Conservation (phyloP, 2,113 vertebrate genomes). For the Myotis davidii region DNA sequence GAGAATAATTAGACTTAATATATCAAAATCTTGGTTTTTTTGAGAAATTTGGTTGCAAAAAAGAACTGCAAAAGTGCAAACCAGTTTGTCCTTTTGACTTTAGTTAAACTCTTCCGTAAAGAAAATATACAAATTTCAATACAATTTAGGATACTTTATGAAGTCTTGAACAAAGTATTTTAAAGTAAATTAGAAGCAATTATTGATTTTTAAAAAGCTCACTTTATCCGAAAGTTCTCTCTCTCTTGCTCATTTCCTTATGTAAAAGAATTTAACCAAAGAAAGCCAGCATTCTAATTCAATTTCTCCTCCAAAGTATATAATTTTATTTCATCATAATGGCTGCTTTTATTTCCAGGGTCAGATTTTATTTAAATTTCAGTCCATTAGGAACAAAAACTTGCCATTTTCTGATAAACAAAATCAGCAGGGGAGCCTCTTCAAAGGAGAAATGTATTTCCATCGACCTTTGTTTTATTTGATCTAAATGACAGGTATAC, state of each 20-base stretch:
- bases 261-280: slow-evolving; percentile 91
- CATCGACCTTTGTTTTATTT: slow-evolving; percentile 92
- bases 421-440: slow-evolving; percentile 95
- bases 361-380: slow-evolving; percentile 97
- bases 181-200: slow-evolving; percentile 88
- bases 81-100: slow-evolving; percentile 1
- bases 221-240: slow-evolving; percentile 86
- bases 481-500: slow-evolving; percentile 96
- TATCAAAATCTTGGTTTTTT: background rate
- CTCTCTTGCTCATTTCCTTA: slow-evolving; percentile 89
- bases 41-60: slow-evolving; percentile 3
- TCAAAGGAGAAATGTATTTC: slow-evolving; percentile 91
- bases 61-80: slow-evolving; percentile 33
- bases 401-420: slow-evolving; percentile 96
- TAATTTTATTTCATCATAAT: slow-evolving; percentile 94
- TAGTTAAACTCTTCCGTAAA: slow-evolving; percentile 79
- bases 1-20: background rate
- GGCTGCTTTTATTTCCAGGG: slow-evolving; percentile 93
- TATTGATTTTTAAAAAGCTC: slow-evolving; percentile 90
- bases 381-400: slow-evolving; percentile 95
- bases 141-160: slow-evolving; percentile 82
- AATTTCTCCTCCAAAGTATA: slow-evolving; percentile 91
- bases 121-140: slow-evolving; percentile 82
- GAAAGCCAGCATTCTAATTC: slow-evolving; percentile 91
- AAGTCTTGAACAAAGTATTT: slow-evolving; percentile 84